A percentile compares a stretch with the other conserved stretches of the same genome.
phyloP scores from a whole-genome alignment of 2,797 vertebrate species.

The Sternotherus odoratus region DNA sequence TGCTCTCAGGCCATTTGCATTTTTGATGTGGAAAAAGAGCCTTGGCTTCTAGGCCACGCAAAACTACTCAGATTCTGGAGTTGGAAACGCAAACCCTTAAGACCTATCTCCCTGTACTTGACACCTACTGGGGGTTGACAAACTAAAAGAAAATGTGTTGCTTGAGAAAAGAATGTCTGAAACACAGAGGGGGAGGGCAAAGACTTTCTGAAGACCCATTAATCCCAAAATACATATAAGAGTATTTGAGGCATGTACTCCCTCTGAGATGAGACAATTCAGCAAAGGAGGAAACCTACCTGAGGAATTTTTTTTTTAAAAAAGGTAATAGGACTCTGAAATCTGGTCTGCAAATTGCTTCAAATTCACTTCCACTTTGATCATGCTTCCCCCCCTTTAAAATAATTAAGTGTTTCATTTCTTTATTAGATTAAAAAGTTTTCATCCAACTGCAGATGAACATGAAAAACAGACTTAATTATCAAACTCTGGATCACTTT shows the following conservation, averaged over 20 bases:
- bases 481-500: slow-evolving; percentile 42
- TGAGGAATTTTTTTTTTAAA: neutral
- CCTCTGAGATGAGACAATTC: neutral
- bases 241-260: neutral
- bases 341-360: neutral
- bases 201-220: neutral
- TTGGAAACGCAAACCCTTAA: neutral
- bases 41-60: neutral
- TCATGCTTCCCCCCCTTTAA: neutral
- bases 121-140: neutral
- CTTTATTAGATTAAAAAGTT: neutral
- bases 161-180: neutral
- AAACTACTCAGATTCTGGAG: neutral
- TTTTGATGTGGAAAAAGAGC: neutral
- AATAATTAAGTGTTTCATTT: neutral
- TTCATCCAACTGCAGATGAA: neutral
- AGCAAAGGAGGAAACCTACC: neutral
- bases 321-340: neutral
- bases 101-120: neutral
- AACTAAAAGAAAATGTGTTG: slow-evolving; percentile 2
- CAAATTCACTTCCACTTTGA: neutral
- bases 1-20: neutral
- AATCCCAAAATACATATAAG: neutral
- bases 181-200: fast-evolving
- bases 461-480: neutral